Percentiles rank a stretch among this genome's conserved stretches.
phyloP scores from a whole-genome alignment of 2,113 vertebrate genomes.

The Ochotona curzoniae region DNA sequence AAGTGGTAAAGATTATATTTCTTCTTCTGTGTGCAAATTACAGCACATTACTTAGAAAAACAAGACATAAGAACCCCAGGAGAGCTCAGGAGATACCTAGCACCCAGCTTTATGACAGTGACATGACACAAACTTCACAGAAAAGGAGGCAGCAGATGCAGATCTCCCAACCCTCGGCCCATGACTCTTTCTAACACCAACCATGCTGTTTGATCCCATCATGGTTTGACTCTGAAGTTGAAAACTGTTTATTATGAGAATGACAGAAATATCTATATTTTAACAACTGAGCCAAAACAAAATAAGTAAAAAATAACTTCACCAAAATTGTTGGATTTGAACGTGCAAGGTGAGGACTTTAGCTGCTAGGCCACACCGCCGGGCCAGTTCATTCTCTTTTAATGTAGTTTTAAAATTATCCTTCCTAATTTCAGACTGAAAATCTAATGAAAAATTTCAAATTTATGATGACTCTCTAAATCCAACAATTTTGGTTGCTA shows the following conservation, averaged over 20 bases:
- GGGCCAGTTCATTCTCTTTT: slow-evolving; percentile 13
- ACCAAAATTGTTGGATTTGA: too few species aligned
- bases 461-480: not conserved
- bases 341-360: not conserved
- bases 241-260: not conserved
- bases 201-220: not conserved
- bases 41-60: not conserved
- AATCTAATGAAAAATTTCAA: not conserved
- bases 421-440: slow-evolving; percentile 41
- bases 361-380: too few species aligned
- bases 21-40: not conserved
- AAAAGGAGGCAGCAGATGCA: not conserved
- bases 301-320: not conserved
- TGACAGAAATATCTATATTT: not conserved
- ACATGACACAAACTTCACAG: not conserved
- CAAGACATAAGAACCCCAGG: not conserved
- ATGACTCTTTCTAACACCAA: not conserved
- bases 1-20: not conserved
- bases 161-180: not conserved
- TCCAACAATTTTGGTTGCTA: not conserved
- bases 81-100: not conserved
- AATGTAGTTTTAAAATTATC: not conserved
- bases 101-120: not conserved
- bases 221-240: not conserved
- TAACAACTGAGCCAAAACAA: not conserved